Base-by-base conservation (phyloP, 2,113 vertebrate species). In the Lophura nycthemera region DNA sequence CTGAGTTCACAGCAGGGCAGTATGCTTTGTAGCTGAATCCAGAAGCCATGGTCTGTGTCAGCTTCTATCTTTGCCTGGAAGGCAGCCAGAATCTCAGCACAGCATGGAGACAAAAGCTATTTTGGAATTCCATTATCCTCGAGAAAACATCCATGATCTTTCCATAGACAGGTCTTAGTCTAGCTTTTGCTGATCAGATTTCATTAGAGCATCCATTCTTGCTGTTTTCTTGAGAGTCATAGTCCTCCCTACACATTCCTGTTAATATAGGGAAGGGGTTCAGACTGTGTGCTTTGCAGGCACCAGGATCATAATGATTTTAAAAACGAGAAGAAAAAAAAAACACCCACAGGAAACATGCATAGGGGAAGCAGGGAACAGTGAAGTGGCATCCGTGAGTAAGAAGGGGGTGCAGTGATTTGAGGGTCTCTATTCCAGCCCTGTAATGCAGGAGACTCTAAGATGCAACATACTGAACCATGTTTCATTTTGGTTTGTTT, bases 81-180 rank as follows among this genome's bases (percentile, higher is more conserved):
- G 76, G 89, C 89, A 97, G 97, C 94, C 96, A 97, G 89, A 75
- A 96, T 93, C 88, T 92, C 78, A 86, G 66, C 57, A 69, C 82
- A 83, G 34, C 13, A 3, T 57, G 76, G 78, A 96, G 87, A 96
- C 96, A 96, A 89, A 97, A 76, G 91, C 86, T 3, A 86, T 93
- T 96, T 95, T 34, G 67, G 93, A 97, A 97, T 85, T 74, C 70
- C 50, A 3, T 93, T 96, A 86, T 88, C 96, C 91, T 90, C 78
- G 97, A 93, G 94, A 91, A 96, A 97, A 93, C 48, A 95, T 50
- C 69, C 42, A 20, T 90, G 80, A 95, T 85, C 74, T 96, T 96
- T 88, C 71, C 89, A 94, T 72, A 89, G 65, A 71, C 24, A 14
- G 84, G 63, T 65, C 89, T 91, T 77, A 65, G 59, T 38, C n/a